Conservation (phyloP, 2,113 vertebrate species). For the Oncorhynchus gorbuscha region DNA sequence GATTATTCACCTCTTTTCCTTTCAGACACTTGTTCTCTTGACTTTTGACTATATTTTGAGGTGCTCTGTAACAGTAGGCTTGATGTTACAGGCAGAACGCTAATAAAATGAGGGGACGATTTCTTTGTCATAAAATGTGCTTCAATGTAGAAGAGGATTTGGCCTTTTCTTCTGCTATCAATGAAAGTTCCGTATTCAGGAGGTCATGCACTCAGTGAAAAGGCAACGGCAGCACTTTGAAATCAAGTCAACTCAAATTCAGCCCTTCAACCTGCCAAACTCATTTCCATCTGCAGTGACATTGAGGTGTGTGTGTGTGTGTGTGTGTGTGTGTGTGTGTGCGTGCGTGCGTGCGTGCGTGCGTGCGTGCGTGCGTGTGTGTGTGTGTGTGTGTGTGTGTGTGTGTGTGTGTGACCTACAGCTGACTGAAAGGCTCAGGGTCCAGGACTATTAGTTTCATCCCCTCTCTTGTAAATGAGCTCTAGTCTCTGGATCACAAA, state of each 20-base stretch:
- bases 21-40: not conserved
- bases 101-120: not conserved
- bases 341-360: not conserved
- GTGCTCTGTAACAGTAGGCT: not conserved
- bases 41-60: not conserved
- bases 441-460: conserved; percentile 50
- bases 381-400: conserved; percentile 1
- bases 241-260: not conserved
- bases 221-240: not conserved
- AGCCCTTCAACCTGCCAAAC: not conserved
- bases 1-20: conserved; percentile 1
- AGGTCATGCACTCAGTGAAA: not conserved
- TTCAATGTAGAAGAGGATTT: not conserved
- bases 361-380: not conserved
- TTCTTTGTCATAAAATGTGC: not conserved
- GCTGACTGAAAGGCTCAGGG: conserved; percentile 56
- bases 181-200: not conserved
- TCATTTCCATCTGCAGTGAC: not conserved
- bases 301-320: no score
- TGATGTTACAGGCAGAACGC: not conserved
- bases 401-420: conserved; percentile 15
- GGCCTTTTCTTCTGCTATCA: not conserved
- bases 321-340: not conserved
- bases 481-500: conserved; percentile 79
- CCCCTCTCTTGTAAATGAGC: conserved; percentile 77